Conservation (phyloP, 2,797 vertebrate species). For the Microctenopoma lineatum region DNA sequence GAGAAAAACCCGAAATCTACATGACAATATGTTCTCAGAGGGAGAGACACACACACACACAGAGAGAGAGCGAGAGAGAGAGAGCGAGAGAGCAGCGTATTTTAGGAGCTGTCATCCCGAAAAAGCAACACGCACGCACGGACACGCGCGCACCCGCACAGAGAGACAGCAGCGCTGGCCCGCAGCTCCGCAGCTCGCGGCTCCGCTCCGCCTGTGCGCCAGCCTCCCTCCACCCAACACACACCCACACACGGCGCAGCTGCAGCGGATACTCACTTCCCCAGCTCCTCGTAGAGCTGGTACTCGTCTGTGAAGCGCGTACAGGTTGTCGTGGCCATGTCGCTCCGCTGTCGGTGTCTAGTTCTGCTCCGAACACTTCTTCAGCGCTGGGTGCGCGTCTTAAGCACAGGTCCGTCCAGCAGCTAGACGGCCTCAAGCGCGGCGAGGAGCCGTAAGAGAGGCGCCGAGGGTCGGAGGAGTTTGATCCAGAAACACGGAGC, state of each 20-base stretch:
- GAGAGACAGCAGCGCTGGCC: constrained; percentile 19
- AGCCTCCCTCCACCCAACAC: background rate
- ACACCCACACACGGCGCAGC: background rate
- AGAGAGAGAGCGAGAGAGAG: too few species aligned
- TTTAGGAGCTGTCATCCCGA: constrained; percentile 65
- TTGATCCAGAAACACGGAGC: constrained; percentile 36
- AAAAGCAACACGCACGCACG: constrained; percentile 33
- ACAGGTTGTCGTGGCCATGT: constrained; percentile 96
- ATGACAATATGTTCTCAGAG: background rate
- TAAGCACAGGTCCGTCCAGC: constrained; percentile 56
- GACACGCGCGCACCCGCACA: background rate
- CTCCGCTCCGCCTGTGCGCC: constrained; percentile 23
- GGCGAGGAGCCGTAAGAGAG: constrained; percentile 31
- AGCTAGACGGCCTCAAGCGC: constrained; percentile 55
- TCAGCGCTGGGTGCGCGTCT: background rate
- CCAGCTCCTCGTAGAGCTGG: constrained; percentile 98
- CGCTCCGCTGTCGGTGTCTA: constrained; percentile 32
- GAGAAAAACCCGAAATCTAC: background rate
- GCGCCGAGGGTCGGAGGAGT: constrained; percentile 40
- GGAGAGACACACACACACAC: background rate
- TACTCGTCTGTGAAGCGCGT: constrained; percentile 98
- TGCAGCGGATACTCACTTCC: constrained; percentile 87
- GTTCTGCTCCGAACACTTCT: constrained; percentile 31
- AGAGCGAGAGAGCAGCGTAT: constrained; percentile 24
- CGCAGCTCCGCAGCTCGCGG: constrained; percentile 35